These are phyloP conservation scores for Drosophila subobscura DNA, from an alignment of 1,140 invertebrate species.

Conservation along the genomic window DNA sequence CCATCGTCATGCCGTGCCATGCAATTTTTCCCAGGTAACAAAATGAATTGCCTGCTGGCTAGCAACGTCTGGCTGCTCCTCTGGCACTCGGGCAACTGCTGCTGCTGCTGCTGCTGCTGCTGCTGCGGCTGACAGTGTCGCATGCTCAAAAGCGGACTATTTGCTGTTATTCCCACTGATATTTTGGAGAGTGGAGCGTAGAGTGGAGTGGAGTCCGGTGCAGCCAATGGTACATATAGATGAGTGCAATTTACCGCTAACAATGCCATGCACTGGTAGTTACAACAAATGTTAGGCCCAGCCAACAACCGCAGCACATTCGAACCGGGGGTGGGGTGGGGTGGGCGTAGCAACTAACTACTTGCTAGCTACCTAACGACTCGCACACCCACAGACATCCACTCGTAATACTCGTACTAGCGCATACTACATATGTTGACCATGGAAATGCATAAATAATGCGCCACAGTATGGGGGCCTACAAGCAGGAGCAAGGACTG, in stretches of 20 bases:
- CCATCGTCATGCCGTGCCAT: conserved; percentile 63
- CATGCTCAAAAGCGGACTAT: conserved; percentile 80
- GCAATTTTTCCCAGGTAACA: conserved; percentile 79
- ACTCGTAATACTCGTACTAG: conserved; percentile 17
- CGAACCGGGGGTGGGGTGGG: not conserved
- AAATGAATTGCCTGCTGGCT: conserved; percentile 75
- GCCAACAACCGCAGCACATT: conserved; percentile 67
- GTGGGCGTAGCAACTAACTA: conserved; percentile 57
- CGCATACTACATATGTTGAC: conserved; percentile 75
- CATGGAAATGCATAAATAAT: conserved; percentile 82
- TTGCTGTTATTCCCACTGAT: conserved; percentile 80
- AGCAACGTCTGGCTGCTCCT: conserved; percentile 27
- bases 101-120: conserved; percentile 16
- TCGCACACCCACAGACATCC: conserved; percentile 40
- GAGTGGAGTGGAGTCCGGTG: conserved; percentile 39
- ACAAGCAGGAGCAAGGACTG: conserved; percentile 49
- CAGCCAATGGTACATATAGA: conserved; percentile 70
- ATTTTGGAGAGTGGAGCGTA: conserved; percentile 70
- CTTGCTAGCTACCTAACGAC: conserved; percentile 76
- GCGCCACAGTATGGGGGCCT: conserved; percentile 74
- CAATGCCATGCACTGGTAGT: conserved; percentile 79
- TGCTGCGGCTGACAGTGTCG: conserved; percentile 76
- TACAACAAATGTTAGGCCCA: conserved; percentile 80
- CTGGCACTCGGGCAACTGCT: not conserved
- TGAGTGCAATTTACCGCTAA: conserved; percentile 82